Conservation (phyloP, 1,140 invertebrate species). For the Ips typographus region DNA sequence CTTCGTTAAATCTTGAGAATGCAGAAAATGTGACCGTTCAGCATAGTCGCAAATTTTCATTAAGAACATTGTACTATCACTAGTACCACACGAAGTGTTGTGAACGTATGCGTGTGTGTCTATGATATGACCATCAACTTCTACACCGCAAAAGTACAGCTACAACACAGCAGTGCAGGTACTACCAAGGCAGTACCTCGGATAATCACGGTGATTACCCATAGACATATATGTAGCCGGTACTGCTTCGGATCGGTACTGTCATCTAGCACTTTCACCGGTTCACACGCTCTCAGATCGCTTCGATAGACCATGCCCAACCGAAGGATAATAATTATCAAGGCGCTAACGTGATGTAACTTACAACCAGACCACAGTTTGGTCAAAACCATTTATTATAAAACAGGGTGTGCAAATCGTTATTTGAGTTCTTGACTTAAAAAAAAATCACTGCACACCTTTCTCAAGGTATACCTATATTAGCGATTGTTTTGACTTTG, state of each 20-base stretch:
- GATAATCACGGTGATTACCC: constrained; percentile 37
- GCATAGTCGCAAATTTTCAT: background rate
- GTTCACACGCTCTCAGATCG: constrained; percentile 39
- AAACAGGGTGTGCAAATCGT: constrained; percentile 25
- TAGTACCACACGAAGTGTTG: no score
- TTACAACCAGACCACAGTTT: constrained; percentile 24
- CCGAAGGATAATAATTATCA: constrained; percentile 35
- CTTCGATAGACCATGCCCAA: constrained; percentile 34
- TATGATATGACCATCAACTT: constrained; percentile 5
- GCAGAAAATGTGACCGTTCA: constrained; percentile 9
- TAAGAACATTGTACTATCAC: no score
- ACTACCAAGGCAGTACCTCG: constrained; percentile 28
- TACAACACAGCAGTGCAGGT: constrained; percentile 22
- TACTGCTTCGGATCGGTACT: constrained; percentile 35
- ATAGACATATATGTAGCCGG: constrained; percentile 36
- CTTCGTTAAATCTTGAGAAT: constrained; percentile 23
- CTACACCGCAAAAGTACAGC: constrained; percentile 8
- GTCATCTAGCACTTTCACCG: constrained; percentile 40
- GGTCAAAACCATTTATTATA: constrained; percentile 36
- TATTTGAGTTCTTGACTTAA: constrained; percentile 5
- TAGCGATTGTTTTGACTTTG: no score
- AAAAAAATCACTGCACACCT: background rate
- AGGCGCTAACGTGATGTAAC: constrained; percentile 35
- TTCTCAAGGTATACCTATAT: background rate
- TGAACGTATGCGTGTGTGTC: background rate